phyloP scores from a whole-genome alignment of 2,888 invertebrate genomes.

The Embidobia sp. region DNA sequence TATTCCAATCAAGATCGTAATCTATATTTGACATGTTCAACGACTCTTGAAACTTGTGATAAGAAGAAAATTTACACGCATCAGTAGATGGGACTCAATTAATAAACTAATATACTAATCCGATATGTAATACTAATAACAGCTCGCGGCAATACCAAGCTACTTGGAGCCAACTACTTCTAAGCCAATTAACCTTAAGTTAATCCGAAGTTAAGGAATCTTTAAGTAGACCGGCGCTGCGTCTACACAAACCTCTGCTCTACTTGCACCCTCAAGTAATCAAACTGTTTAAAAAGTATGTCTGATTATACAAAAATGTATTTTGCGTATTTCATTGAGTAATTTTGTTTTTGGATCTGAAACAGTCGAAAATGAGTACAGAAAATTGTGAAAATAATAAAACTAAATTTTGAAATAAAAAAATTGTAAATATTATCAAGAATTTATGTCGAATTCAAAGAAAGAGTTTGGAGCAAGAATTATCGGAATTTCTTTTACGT shows the following conservation, averaged over 20 bases:
- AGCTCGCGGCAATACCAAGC: slow-evolving; percentile 77
- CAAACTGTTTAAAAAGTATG: slow-evolving; percentile 17
- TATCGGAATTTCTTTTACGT: no score
- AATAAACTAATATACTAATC: slow-evolving; percentile 73
- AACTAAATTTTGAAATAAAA: no score
- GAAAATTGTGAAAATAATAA: no score
- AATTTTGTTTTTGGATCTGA: no score
- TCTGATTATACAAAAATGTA: slow-evolving; percentile 19
- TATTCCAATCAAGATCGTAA: slow-evolving; percentile 47
- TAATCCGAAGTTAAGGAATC: slow-evolving; percentile 80
- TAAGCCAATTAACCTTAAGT: slow-evolving; percentile 81
- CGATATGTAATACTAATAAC: slow-evolving; percentile 78
- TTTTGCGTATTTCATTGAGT: no score
- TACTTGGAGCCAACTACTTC: slow-evolving; percentile 74
- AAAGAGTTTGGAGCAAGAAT: no score
- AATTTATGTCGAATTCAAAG: no score
- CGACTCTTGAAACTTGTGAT: slow-evolving; percentile 60
- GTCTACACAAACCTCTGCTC: slow-evolving; percentile 66
- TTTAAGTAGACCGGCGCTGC: slow-evolving; percentile 75
- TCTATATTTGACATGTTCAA: slow-evolving; percentile 57
- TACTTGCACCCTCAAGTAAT: slow-evolving; percentile 19
- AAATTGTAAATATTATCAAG: no score
- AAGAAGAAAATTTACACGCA: slow-evolving; percentile 59
- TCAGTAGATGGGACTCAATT: slow-evolving; percentile 59
- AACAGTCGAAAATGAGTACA: no score